A percentile compares a stretch with the other conserved stretches of the same genome.
These are phyloP conservation scores for Microtus pennsylvanicus DNA, from an alignment of 2,113 vertebrate genomes.

Conservation along the genomic window DNA sequence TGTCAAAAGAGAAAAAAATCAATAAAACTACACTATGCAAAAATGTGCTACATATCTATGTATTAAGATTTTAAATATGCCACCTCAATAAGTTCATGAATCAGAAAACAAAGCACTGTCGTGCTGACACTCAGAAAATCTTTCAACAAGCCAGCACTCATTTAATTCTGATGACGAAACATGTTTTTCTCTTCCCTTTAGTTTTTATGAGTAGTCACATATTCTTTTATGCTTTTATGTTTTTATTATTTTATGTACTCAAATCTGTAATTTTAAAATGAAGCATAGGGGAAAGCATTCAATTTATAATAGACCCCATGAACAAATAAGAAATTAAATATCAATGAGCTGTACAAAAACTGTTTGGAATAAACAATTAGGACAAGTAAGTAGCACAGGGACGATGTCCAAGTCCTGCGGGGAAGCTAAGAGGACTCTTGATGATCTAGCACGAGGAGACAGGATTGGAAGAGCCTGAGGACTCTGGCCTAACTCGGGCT, in stretches of 20 bases:
- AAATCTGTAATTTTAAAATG: neutral
- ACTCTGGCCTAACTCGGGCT: neutral
- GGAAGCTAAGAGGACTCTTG: neutral
- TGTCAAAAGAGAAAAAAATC: constrained; percentile 23
- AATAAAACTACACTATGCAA: constrained; percentile 23
- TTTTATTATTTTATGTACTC: neutral
- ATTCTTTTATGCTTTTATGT: neutral
- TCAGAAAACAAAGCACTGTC: neutral
- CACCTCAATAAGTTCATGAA: neutral
- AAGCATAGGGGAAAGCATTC: neutral
- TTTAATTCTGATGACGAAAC: constrained; percentile 30
- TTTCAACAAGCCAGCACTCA: neutral
- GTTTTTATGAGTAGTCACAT: constrained; percentile 24
- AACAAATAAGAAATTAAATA: constrained; percentile 4
- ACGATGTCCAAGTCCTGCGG: neutral
- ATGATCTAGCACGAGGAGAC: neutral
- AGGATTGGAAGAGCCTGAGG: neutral
- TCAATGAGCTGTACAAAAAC: neutral
- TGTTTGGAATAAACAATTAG: neutral
- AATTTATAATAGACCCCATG: constrained; percentile 12
- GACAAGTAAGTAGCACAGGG: neutral
- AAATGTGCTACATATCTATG: neutral
- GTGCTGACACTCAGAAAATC: neutral
- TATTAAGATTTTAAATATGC: constrained; percentile 9
- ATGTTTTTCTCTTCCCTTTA: constrained; percentile 11